Evolutionary conservation across 2,888 invertebrate species (phyloP).

Genomic region (Dione vanillae): DNA sequence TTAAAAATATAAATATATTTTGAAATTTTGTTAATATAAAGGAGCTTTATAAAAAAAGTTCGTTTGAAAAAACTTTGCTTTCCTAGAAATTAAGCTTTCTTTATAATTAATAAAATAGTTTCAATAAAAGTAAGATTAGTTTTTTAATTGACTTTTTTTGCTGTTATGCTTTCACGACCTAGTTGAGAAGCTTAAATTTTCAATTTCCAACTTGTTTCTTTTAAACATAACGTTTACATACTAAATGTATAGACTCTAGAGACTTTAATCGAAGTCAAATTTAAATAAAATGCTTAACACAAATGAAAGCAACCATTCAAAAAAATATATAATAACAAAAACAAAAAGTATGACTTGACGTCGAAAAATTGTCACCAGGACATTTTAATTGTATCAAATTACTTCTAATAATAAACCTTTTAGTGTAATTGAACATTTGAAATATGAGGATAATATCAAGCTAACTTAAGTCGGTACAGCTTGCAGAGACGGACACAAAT

Average conservation of each 20-base stretch:
- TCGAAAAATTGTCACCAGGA: conserved; percentile 5
- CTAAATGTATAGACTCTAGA: too few species aligned
- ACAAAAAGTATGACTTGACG: not conserved
- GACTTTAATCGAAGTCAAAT: not conserved
- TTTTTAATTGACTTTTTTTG: not conserved
- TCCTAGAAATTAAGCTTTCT: not conserved
- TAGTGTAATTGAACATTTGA: conserved; percentile 34
- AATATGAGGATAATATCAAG: conserved; percentile 34
- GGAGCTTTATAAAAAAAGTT: conserved; percentile 1
- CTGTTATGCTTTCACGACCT: not conserved
- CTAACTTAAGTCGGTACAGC: conserved; percentile 29
- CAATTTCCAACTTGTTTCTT: not conserved
- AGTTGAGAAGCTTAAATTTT: not conserved
- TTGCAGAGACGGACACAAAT: conserved; percentile 56
- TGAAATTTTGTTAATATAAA: conserved; percentile 30
- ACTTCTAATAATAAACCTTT: conserved; percentile 35
- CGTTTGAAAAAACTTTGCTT: not conserved
- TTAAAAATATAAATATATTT: conserved; percentile 34
- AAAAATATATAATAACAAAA: not conserved
- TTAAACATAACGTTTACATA: not conserved
- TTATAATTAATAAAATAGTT: too few species aligned
- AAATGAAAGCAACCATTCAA: not conserved
- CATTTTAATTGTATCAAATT: conserved; percentile 21
- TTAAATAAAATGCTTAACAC: not conserved
- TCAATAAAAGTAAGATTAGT: not conserved